Base-by-base conservation (phyloP, 1,140 invertebrate species). In the Drosophila littoralis region DNA sequence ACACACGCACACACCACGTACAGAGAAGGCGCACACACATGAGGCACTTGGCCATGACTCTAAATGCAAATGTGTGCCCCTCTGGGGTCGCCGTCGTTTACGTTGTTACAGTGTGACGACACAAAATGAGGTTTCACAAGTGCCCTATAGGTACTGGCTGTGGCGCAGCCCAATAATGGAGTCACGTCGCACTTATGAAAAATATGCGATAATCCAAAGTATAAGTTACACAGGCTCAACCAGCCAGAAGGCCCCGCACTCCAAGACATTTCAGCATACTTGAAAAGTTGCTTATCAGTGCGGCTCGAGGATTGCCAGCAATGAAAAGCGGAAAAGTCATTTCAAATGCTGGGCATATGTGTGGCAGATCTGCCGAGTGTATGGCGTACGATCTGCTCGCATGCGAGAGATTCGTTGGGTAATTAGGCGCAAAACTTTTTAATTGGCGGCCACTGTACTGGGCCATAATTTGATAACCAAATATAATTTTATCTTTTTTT, bases 161-260 rank as follows among this genome's bases (percentile, higher is more conserved):
- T 57, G 40, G 50, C 63, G 51, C 52, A 63, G 70, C 61, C 67
- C 68, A 71, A 77, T 91, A 91, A 91, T 91, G 80, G 89, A 91
- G 88, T 91, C 88, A 91, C 88, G 88, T 91, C 75, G 78, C 83
- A 84, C 77, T 90, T 90, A 81, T 90, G 80, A 84, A 88, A 91
- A 91, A 91, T 81, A 84, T 81, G 75, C 67, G 82, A 84, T 88
- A 88, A 88, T 79, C 83, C 88, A 54, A 36, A 71, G 72, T 67
- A 77, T 81, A 76, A 81, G 63, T 71, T 64, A 59, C 33, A 50
- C 33, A 50, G 68, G 48, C 35, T 59, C 59, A 61, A 13, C 69
- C 63, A 52, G 36, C 38, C 28, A 43, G 33, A 8, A 48, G n/a
- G 2, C 7, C 40, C 17, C 7, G 6, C 38, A 38, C 36, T 40